A percentile compares a stretch with the other conserved stretches of the same genome.
Evolutionary conservation across 2,888 invertebrate genomes (phyloP).

Genomic region (Aspidiotus destructor): DNA sequence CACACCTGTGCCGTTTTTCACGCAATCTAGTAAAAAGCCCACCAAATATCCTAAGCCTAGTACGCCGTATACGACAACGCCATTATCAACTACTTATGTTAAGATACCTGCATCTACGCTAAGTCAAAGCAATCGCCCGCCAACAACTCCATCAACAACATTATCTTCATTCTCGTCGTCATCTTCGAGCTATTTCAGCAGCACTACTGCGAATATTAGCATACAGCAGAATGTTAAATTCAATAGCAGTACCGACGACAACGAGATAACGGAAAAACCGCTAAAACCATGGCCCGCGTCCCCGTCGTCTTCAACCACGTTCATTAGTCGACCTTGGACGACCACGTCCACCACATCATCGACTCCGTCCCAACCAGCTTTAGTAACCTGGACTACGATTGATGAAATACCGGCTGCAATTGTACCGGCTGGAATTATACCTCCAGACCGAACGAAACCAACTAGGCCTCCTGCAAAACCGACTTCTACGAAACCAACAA

Average conservation of each 20-base stretch:
- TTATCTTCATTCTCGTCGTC: neutral
- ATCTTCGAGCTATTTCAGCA: conserved; percentile 11
- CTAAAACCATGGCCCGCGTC: conserved; percentile 24
- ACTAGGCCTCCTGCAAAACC: conserved; percentile 18
- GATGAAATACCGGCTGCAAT: conserved; percentile 40
- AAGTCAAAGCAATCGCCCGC: conserved; percentile 7
- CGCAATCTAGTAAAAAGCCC: conserved; percentile 15
- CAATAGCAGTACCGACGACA: conserved; percentile 4
- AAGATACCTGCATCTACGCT: conserved; percentile 20
- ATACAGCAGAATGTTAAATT: neutral
- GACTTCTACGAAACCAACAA: conserved; percentile 17
- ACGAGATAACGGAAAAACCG: conserved; percentile 24
- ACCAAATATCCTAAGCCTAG: conserved; percentile 17
- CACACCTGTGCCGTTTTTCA: conserved; percentile 26
- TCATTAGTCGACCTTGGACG: conserved; percentile 6
- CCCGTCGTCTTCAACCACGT: conserved; percentile 13
- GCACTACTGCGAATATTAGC: neutral
- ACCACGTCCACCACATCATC: conserved; percentile 1
- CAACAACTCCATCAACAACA: neutral
- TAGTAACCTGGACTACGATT: conserved; percentile 48
- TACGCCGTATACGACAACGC: neutral
- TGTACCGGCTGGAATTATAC: conserved; percentile 5
- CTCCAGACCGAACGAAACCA: conserved; percentile 34
- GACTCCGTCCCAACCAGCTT: conserved; percentile 40
- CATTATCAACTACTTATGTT: conserved; percentile 9